Conservation (phyloP, 2,113 vertebrate species). For the Poeciliopsis prolifica region DNA sequence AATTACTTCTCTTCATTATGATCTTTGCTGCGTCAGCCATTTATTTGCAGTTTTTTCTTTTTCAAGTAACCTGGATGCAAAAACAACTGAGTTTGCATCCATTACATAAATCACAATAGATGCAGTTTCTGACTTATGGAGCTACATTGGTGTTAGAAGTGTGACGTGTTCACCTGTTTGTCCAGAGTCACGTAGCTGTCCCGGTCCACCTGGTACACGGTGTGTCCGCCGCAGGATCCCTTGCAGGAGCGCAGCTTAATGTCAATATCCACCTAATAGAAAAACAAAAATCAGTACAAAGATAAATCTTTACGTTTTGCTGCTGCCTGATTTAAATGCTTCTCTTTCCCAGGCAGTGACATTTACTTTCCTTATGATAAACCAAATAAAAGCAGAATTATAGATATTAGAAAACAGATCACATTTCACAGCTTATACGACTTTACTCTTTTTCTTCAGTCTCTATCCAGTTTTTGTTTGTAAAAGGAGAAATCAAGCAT, state of each 20-base stretch:
- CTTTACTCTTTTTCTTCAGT: too few species aligned
- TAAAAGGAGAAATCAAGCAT: too few species aligned
- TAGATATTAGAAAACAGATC: too few species aligned
- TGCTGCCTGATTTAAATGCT: too few species aligned
- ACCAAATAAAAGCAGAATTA: too few species aligned
- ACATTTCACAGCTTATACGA: too few species aligned
- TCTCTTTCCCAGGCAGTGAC: too few species aligned
- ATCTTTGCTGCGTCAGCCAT: too few species aligned
- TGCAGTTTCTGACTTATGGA: background rate
- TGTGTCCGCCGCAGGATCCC: conserved; percentile 85
- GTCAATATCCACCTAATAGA: conserved; percentile 90
- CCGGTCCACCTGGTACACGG: conserved; percentile 77
- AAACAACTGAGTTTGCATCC: background rate
- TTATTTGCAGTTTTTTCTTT: background rate
- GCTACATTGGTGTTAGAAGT: background rate
- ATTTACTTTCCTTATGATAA: too few species aligned
- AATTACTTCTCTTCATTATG: too few species aligned
- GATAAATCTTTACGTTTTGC: too few species aligned
- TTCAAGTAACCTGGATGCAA: background rate
- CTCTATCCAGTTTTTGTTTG: too few species aligned
- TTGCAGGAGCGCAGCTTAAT: conserved; percentile 94
- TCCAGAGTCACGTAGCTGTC: conserved; percentile 84
- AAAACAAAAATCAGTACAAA: background rate
- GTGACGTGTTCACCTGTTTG: conserved; percentile 79
- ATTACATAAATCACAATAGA: background rate